phyloP scores from a whole-genome alignment of 2,113 vertebrate genomes.

The Heterotis niloticus region DNA sequence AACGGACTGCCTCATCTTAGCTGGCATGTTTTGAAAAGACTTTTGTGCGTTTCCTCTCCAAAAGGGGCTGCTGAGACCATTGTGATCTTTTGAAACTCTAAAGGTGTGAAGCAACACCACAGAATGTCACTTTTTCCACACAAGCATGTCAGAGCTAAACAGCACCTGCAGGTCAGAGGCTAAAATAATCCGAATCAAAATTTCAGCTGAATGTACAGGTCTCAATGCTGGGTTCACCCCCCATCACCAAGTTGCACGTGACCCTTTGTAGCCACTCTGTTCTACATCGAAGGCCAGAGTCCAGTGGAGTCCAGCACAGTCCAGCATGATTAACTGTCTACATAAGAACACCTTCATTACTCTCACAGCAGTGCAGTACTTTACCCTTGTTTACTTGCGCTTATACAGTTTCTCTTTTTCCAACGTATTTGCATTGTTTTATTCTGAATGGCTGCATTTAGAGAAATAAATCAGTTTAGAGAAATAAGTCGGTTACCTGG shows the following conservation, averaged over 20 bases:
- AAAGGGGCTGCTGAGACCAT: background rate
- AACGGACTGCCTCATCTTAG: no score
- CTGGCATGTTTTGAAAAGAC: background rate
- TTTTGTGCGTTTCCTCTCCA: background rate
- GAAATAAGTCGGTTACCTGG: no score
- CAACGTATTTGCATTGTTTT: no score
- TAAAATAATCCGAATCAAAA: background rate
- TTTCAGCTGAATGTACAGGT: background rate
- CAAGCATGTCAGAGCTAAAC: background rate
- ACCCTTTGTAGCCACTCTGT: background rate
- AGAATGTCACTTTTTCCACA: background rate
- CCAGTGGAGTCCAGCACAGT: background rate
- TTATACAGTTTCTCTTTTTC: no score
- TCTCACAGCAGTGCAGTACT: no score
- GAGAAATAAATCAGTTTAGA: no score
- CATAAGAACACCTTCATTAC: no score
- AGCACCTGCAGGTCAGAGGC: background rate
- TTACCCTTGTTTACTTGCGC: no score
- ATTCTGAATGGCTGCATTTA: no score
- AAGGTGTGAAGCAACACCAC: background rate
- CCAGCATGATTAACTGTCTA: no score
- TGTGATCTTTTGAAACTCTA: background rate
- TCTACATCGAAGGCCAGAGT: background rate
- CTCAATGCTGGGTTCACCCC: background rate
- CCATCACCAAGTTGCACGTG: slow-evolving; percentile 11